Conservation (phyloP, 2,888 invertebrate species). For the Agrotis ipsilon region DNA sequence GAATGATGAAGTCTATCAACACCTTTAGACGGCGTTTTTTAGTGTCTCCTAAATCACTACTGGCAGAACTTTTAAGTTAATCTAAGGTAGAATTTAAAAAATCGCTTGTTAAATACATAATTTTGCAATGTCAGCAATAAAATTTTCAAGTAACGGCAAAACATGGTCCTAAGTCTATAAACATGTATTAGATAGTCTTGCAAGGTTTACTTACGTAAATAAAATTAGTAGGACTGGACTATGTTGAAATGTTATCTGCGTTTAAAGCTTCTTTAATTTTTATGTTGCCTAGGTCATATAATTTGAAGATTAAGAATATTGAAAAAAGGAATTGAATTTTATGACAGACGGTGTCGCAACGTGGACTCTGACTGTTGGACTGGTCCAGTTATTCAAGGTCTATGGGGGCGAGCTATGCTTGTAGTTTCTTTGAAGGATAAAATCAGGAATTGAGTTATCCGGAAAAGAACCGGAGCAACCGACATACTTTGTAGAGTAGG, state of each 20-base stretch:
- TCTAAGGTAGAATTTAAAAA: conserved; percentile 3
- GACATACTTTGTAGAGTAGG: too few relatives aligned
- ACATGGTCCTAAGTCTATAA: conserved; percentile 14
- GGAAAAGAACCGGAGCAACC: too few relatives aligned
- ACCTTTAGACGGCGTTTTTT: neutral
- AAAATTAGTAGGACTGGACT: conserved; percentile 22
- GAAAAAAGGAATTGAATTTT: too few relatives aligned
- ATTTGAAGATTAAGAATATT: neutral
- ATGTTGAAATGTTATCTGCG: conserved; percentile 6
- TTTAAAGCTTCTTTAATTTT: conserved; percentile 20
- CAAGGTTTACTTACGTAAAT: conserved; percentile 10
- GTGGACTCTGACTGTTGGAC: too few relatives aligned
- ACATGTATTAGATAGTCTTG: conserved; percentile 21
- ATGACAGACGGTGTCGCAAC: too few relatives aligned
- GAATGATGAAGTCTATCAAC: too few relatives aligned
- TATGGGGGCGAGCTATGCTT: too few relatives aligned
- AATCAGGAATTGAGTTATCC: too few relatives aligned
- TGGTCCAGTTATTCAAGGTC: too few relatives aligned
- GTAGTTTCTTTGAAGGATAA: too few relatives aligned
- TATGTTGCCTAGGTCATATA: neutral
- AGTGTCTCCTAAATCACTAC: neutral
- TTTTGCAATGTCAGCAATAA: conserved; percentile 18
- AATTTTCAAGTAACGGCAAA: conserved; percentile 6
- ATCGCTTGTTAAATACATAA: conserved; percentile 8
- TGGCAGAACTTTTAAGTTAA: neutral